Percentiles rank a stretch among this genome's conserved stretches.
Evolutionary conservation across 2,113 vertebrate genomes (phyloP).

Genomic region (Lophotis ruficrista): DNA sequence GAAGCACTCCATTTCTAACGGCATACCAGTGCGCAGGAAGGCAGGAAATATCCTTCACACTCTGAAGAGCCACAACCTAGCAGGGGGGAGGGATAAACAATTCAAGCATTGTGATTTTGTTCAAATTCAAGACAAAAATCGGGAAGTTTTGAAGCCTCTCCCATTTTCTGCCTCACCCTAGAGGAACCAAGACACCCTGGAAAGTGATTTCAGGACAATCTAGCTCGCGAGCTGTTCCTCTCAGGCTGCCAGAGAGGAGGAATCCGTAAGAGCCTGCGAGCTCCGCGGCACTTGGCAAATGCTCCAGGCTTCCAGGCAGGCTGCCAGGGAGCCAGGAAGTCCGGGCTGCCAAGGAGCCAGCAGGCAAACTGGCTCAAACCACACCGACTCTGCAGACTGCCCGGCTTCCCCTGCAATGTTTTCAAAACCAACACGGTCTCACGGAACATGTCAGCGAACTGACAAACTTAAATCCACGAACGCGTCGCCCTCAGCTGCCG

Average conservation of each 20-base stretch:
- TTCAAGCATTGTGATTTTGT: not conserved
- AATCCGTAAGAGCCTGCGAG: not conserved
- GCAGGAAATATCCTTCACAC: not conserved
- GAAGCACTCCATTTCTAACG: not conserved
- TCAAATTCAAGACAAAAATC: not conserved
- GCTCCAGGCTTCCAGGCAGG: not conserved
- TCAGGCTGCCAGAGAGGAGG: not conserved
- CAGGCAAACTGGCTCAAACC: not conserved
- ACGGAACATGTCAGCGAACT: not conserved
- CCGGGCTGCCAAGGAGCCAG: conserved; percentile 44
- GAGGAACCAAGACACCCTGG: not conserved
- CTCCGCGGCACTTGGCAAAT: not conserved
- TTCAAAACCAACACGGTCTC: not conserved
- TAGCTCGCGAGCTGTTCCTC: not conserved
- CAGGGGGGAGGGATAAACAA: not conserved
- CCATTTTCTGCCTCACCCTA: not conserved
- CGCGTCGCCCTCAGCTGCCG: rapidly evolving
- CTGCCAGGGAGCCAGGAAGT: conserved; percentile 53
- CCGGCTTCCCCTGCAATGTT: not conserved
- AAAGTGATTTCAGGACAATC: not conserved
- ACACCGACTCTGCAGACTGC: not conserved
- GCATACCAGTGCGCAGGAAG: not conserved
- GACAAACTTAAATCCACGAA: not conserved
- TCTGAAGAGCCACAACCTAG: not conserved
- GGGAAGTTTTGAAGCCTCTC: not conserved